A percentile compares a stretch with the other conserved stretches of the same genome.
These are phyloP conservation scores for Sphaeramia orbicularis DNA, from an alignment of 2,797 vertebrate species.

Conservation along the genomic window DNA sequence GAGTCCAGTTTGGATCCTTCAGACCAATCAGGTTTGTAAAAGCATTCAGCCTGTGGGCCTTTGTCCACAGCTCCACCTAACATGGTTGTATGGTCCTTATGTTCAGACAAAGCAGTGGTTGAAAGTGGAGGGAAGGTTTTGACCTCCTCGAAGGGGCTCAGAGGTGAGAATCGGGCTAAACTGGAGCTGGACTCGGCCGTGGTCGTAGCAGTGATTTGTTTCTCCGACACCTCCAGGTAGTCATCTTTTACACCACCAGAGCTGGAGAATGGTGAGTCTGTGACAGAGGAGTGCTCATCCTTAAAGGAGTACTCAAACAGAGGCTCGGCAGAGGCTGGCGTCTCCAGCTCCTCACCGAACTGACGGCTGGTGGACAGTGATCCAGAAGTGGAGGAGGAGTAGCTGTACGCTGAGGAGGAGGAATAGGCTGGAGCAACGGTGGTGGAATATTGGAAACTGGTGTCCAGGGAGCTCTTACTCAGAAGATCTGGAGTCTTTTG, in stretches of 20 bases:
- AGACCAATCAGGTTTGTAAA: conserved; percentile 84
- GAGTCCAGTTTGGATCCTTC: conserved; percentile 69
- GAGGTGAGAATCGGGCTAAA: conserved; percentile 84
- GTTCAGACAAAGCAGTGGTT: conserved; percentile 65
- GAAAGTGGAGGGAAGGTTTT: conserved; percentile 80
- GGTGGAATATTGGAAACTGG: conserved; percentile 86
- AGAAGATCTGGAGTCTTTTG: conserved; percentile 68
- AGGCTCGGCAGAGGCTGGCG: conserved; percentile 81
- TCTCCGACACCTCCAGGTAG: conserved; percentile 94
- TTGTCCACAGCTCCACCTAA: conserved; percentile 80
- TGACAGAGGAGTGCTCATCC: conserved; percentile 84
- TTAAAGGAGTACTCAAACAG: conserved; percentile 88
- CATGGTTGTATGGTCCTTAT: conserved; percentile 71
- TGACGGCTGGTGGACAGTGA: conserved; percentile 88
- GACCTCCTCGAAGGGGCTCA: conserved; percentile 86
- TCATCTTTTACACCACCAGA: conserved; percentile 87
- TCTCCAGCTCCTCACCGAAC: conserved; percentile 86
- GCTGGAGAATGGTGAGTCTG: conserved; percentile 76
- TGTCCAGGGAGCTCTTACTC: conserved; percentile 79
- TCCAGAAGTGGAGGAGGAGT: conserved; percentile 89
- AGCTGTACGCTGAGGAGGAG: conserved; percentile 88
- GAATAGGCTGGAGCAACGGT: conserved; percentile 83
- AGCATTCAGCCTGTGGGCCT: conserved; percentile 81
- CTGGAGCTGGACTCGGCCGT: conserved; percentile 84
- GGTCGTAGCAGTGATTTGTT: conserved; percentile 75